These are phyloP conservation scores for Acanthaster planci DNA, from an alignment of 35 echinoderm and acorn worm species.

Conservation along the genomic window DNA sequence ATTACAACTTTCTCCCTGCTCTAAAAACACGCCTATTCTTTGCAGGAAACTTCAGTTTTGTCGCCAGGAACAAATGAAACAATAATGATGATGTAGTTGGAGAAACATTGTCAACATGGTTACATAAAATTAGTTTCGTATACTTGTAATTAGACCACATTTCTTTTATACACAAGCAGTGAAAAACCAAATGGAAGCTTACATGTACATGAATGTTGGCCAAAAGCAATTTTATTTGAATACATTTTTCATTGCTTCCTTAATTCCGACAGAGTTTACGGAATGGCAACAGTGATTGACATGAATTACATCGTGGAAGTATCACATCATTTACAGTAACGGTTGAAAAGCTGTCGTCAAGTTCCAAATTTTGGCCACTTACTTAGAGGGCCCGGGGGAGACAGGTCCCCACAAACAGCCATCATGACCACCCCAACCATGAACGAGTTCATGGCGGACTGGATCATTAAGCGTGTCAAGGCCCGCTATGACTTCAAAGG, in stretches of 20 bases:
- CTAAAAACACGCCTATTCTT: no score
- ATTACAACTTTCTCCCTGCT: no score
- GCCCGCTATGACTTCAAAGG: slow-evolving; percentile 77
- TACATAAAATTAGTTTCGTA: no score
- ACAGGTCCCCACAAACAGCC: background rate
- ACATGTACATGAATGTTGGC: no score
- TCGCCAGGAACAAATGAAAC: no score
- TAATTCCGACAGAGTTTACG: background rate
- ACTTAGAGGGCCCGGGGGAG: background rate
- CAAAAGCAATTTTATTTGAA: no score
- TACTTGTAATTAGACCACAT: no score
- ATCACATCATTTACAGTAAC: background rate
- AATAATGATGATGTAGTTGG: no score
- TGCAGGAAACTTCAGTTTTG: no score
- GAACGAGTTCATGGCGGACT: slow-evolving; percentile 32
- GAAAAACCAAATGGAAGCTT: no score
- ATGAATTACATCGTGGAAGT: background rate
- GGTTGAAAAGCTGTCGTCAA: background rate
- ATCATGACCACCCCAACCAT: background rate
- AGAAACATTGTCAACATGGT: no score
- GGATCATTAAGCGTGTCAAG: slow-evolving; percentile 58
- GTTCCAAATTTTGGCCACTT: background rate
- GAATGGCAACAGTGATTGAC: background rate
- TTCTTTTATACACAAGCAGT: no score
- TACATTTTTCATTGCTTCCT: background rate